phyloP scores from a whole-genome alignment of 2,888 invertebrate genomes.

The Nematopogon swammerdamellus region DNA sequence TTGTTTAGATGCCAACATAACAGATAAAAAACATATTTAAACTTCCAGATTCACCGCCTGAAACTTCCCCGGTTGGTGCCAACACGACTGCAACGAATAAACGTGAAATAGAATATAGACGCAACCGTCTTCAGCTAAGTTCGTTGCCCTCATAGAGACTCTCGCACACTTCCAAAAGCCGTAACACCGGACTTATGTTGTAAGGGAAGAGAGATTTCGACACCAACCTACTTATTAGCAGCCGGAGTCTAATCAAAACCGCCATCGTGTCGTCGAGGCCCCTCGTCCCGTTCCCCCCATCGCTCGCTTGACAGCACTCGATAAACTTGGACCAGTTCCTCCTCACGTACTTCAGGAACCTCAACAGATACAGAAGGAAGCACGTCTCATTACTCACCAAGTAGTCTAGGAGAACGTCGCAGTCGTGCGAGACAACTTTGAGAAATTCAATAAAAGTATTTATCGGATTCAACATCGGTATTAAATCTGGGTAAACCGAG shows the following conservation, averaged over 20 bases:
- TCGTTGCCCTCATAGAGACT: conserved; percentile 82
- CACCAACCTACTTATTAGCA: conserved; percentile 79
- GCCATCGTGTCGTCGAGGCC: conserved; percentile 81
- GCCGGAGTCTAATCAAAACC: conserved; percentile 72
- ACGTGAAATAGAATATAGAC: too few species aligned
- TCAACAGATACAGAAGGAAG: conserved; percentile 77
- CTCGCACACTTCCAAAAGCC: conserved; percentile 80
- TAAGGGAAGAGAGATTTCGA: conserved; percentile 83
- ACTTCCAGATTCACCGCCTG: too few species aligned
- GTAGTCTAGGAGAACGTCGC: conserved; percentile 77
- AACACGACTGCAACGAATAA: too few species aligned
- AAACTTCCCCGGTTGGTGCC: too few species aligned
- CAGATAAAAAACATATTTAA: too few species aligned
- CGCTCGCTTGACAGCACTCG: conserved; percentile 67
- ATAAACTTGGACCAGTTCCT: conserved; percentile 83
- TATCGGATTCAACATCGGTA: conserved; percentile 80
- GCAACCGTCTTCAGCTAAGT: conserved; percentile 60
- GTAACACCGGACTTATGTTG: conserved; percentile 84
- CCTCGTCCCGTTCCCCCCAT: conserved; percentile 43
- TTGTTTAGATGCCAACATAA: too few species aligned
- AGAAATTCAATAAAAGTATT: conserved; percentile 86
- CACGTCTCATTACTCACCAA: conserved; percentile 90
- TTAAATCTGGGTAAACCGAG: conserved; percentile 74
- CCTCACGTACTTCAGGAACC: conserved; percentile 80
- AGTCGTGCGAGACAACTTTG: conserved; percentile 77